Base-by-base conservation (phyloP, 2,113 vertebrate species). In the Coryphaenoides rupestris region DNA sequence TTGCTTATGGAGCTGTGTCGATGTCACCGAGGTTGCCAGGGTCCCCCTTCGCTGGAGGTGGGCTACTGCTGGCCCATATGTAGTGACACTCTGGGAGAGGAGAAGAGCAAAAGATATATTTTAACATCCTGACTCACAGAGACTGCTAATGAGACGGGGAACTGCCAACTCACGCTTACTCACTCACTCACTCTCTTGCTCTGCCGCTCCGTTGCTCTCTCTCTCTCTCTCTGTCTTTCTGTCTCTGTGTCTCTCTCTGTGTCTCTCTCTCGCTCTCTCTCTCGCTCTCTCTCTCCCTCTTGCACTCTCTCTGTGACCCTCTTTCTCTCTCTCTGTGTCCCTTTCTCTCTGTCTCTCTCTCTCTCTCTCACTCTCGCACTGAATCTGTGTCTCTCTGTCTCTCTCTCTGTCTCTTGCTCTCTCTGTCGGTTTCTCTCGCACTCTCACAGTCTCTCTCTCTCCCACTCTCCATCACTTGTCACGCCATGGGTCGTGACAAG, bases 101-200 rank as follows among this genome's bases (percentile, higher is more conserved):
- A 16, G 17, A n/a, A 50, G 17, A 50, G n/a, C n/a, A 26, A 75
- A 75, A 56, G 71, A 53, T 54, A 49, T 50, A 50, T 50, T 50
- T 50, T 4, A 74, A 66, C 63, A 67, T 57, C 69, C 52, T 17
- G 1, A 5, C 61, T 55, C 63, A 22, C 16, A 23, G 19, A 5
- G 73, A 76, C 64, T 76, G 14, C 46, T 68, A 69, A 80, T 74
- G 65, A 74, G 74, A 21, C 55, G 15, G 15, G 4, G 24, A 70
- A 73, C 55, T 66, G 70, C 70, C 58, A 67, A 68, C 64, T 73
- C 68, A 68, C 63, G 22, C 19, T 46, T 13, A 5, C 40, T 13
- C 40, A 5, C 40, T 13, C 40, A 6, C 40, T 45, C 40, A 6
- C 40, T 45, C 40, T 13, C 40, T 45, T n/a, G n/a, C n/a, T n/a